Evolutionary conservation across 2,113 vertebrate genomes (phyloP).

Genomic region (Neotragus moschatus): DNA sequence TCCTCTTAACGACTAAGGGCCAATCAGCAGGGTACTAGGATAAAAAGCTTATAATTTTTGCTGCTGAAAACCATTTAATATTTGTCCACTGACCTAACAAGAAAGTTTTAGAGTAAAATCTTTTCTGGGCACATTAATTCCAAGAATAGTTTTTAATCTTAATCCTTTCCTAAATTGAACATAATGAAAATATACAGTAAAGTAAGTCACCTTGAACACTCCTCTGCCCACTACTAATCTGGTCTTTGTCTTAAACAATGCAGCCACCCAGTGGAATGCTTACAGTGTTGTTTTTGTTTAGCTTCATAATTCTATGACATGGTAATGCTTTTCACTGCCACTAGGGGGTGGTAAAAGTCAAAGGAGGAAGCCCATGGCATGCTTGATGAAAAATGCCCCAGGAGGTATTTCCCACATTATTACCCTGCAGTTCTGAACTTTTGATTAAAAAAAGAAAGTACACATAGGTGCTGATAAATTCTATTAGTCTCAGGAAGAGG

Average conservation of each 20-base stretch:
- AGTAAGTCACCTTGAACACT: background rate
- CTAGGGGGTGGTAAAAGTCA: constrained; percentile 32
- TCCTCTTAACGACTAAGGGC: background rate
- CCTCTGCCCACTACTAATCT: background rate
- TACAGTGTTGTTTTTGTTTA: background rate
- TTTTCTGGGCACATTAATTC: background rate
- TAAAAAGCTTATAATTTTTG: background rate
- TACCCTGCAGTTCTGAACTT: background rate
- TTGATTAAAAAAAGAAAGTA: background rate
- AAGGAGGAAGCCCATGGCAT: background rate
- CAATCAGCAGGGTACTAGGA: background rate
- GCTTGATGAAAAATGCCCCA: background rate
- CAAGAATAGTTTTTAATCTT: background rate
- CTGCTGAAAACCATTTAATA: background rate
- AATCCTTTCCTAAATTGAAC: background rate
- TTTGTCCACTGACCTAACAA: background rate
- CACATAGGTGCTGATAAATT: background rate
- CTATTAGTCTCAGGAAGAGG: background rate
- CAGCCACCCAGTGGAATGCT: background rate
- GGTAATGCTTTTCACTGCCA: background rate
- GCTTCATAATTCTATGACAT: background rate
- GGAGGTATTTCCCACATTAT: background rate
- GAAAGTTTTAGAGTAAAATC: background rate
- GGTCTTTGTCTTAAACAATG: background rate
- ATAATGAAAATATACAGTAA: background rate